Evolutionary conservation across 2,113 vertebrate species (phyloP).

Genomic region (Sander lucioperca): DNA sequence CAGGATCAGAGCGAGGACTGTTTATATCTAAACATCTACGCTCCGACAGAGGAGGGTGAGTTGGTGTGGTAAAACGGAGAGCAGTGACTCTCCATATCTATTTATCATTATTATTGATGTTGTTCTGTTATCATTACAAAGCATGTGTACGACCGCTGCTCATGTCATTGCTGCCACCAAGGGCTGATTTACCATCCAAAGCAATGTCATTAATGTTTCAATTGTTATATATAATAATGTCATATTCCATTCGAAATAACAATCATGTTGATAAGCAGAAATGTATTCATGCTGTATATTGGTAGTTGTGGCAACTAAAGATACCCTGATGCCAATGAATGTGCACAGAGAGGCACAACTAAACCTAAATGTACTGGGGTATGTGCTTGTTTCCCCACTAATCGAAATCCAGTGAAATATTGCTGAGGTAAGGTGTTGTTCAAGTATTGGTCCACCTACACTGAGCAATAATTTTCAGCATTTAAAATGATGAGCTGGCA

Average conservation of each 20-base stretch:
- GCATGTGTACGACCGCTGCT: slow-evolving; percentile 49
- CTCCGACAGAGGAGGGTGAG: slow-evolving; percentile 97
- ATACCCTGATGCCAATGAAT: background rate
- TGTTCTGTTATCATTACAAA: slow-evolving; percentile 45
- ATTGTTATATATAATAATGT: background rate
- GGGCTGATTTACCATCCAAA: slow-evolving; percentile 67
- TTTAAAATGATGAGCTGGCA: slow-evolving; percentile 53
- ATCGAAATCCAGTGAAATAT: slow-evolving; percentile 29
- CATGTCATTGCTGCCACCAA: slow-evolving; percentile 57
- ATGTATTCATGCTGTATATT: slow-evolving; percentile 7
- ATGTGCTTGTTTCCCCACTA: slow-evolving; percentile 18
- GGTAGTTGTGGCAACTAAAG: background rate
- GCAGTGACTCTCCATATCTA: slow-evolving; percentile 27
- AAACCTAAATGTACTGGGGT: slow-evolving; percentile 3
- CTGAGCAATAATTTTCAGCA: slow-evolving; percentile 38
- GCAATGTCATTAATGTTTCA: slow-evolving; percentile 43
- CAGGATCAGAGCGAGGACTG: slow-evolving; percentile 90
- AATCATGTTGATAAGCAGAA: slow-evolving; percentile 26
- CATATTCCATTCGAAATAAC: slow-evolving; percentile 23
- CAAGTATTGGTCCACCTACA: slow-evolving; percentile 39
- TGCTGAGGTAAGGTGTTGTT: slow-evolving; percentile 46
- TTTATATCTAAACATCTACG: slow-evolving; percentile 97
- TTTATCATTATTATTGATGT: slow-evolving; percentile 32
- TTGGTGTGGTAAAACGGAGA: slow-evolving; percentile 62
- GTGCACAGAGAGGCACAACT: background rate